phyloP scores from a whole-genome alignment of 2,797 vertebrate genomes.

The Pampus argenteus region DNA sequence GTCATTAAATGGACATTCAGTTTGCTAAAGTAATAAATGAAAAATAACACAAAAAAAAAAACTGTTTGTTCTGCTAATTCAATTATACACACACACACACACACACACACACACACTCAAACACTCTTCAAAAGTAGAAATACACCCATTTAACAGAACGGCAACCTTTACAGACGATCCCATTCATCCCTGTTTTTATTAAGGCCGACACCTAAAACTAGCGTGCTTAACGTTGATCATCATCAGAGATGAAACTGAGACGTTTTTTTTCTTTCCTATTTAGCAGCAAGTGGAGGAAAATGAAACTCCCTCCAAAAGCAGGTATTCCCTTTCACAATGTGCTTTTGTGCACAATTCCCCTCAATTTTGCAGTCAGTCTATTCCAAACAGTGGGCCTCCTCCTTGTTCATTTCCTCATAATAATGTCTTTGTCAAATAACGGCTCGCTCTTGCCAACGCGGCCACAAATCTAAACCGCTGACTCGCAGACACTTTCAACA shows the following conservation, averaged over 20 bases:
- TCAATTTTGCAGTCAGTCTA: slow-evolving; percentile 57
- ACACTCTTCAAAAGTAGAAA: slow-evolving; percentile 21
- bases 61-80: slow-evolving; percentile 23
- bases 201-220: slow-evolving; percentile 59
- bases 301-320: slow-evolving; percentile 58
- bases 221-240: slow-evolving; percentile 65
- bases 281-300: slow-evolving; percentile 52
- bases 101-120: slow-evolving; percentile 1
- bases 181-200: slow-evolving; percentile 58
- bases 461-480: slow-evolving; percentile 78
- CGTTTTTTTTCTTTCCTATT: slow-evolving; percentile 61
- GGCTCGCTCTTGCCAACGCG: slow-evolving; percentile 76
- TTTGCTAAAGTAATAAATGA: slow-evolving; percentile 11
- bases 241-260: slow-evolving; percentile 67
- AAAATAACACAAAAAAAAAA: slow-evolving; percentile 1
- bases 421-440: slow-evolving; percentile 85
- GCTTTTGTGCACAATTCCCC: slow-evolving; percentile 73
- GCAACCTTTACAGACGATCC: slow-evolving; percentile 50
- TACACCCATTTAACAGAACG: slow-evolving; percentile 41
- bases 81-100: slow-evolving; percentile 17
- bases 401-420: slow-evolving; percentile 81
- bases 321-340: slow-evolving; percentile 80
- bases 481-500: slow-evolving; percentile 74
- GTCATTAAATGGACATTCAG: not conserved
- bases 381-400: slow-evolving; percentile 79